Evolutionary conservation across 2,113 vertebrate species (phyloP), one percentile per base, ranked within the genome.

Genomic region (Pluvialis apricaria): DNA sequence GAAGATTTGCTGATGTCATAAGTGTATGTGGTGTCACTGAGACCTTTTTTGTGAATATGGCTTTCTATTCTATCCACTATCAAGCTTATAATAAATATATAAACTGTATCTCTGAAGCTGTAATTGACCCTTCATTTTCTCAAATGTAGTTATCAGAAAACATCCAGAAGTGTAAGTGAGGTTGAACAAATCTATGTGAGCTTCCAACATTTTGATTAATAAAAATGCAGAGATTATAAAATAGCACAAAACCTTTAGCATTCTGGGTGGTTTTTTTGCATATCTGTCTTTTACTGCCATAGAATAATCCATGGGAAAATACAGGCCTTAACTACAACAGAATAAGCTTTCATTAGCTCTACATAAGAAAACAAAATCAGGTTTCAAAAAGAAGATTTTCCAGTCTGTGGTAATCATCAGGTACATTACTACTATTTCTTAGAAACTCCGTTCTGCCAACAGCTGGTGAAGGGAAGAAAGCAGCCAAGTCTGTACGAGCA

Each of bases 31-130:
- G 97, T 80, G 84, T 95, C 97, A 98, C 87, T 2, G 11, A 90
- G 96, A 92, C 88, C 88, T 17, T 94, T 68, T 60, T 51, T 45
- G 93, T 97, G 96, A 98, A 97, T 12, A 86, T 49, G 79, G 89
- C 97, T 98, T 97, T 98, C 97, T 98, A 42, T 60, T 93, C 91
- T 49, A 64, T 55, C 79, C 78, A 55, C 83, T 87, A 92, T 73
- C 69, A 61, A 85, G 86, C 60, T 78, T 86, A 62, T 77, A 78
- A 90, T n/a, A 92, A 86, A 88, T 60, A 10, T 24, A 66, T 77
- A 54, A 44, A 24, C 62, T 88, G 6, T 11, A 25, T 62, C 73
- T 83, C 72, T 78, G 57, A 72, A 90, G 86, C 76, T 34, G 87
- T 78, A 91, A 92, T 96, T 97, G 96, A 97, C 94, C 62, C 87